phyloP scores from a whole-genome alignment of 2,113 vertebrate genomes.

The Hypomesus transpacificus region DNA sequence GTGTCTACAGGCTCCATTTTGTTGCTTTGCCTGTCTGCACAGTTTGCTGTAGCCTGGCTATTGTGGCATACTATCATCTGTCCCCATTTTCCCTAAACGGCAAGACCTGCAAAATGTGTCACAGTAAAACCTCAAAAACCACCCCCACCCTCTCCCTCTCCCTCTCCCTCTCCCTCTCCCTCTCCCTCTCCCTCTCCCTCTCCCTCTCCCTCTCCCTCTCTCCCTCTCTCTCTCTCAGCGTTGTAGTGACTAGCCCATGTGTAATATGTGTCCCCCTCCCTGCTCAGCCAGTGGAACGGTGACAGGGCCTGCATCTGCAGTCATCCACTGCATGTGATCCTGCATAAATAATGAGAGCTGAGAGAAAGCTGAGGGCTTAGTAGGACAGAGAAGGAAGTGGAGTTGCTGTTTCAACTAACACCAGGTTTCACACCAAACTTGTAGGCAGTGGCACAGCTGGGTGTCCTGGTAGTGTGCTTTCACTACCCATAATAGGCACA shows the following conservation, averaged over 20 bases:
- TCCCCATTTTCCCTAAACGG: constrained; percentile 28
- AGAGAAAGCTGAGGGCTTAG: neutral
- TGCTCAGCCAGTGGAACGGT: neutral
- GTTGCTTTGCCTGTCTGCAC: constrained; percentile 30
- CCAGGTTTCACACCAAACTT: neutral
- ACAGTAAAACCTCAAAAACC: constrained; percentile 7
- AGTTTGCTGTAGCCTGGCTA: constrained; percentile 17
- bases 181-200: constrained; percentile 2
- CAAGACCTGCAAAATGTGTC: constrained; percentile 14
- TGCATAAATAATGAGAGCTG: neutral
- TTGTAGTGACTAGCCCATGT: neutral
- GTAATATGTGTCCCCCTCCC: neutral
- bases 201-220: neutral
- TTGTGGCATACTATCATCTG: constrained; percentile 17
- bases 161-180: neutral
- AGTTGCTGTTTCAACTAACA: neutral
- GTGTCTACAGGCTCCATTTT: constrained; percentile 46
- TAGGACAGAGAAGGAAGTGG: neutral
- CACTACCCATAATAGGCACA: no score
- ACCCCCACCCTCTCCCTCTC: neutral
- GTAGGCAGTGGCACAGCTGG: neutral
- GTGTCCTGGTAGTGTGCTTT: no score
- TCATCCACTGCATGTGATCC: neutral
- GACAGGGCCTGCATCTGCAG: neutral
- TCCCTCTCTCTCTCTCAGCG: neutral